Evolutionary conservation across 2,113 vertebrate genomes (phyloP).

Genomic region (Ophiodon elongatus): DNA sequence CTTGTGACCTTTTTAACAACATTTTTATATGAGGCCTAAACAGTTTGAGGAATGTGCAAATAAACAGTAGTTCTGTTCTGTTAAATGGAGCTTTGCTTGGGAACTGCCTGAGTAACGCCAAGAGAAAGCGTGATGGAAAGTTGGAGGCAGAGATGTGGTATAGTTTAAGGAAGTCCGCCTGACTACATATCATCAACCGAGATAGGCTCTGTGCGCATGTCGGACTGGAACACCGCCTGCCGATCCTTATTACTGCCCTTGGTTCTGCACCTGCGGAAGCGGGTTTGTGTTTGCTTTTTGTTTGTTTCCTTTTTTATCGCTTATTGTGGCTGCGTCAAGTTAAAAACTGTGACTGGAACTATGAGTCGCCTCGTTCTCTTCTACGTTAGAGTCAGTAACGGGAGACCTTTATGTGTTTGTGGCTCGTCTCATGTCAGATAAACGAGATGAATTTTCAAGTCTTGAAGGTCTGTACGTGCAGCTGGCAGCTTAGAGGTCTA

Average conservation of each 20-base stretch:
- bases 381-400: slow-evolving; percentile 14
- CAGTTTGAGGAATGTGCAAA: slow-evolving; percentile 37
- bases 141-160: slow-evolving; percentile 19
- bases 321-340: slow-evolving; percentile 55
- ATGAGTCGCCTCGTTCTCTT: not conserved
- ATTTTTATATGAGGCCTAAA: slow-evolving; percentile 68
- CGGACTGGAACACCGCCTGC: slow-evolving; percentile 32
- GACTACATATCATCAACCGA: slow-evolving; percentile 15
- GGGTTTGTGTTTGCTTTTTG: slow-evolving; percentile 17
- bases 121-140: slow-evolving; percentile 15
- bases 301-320: slow-evolving; percentile 47
- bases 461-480: slow-evolving; percentile 66
- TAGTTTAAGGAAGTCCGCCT: slow-evolving; percentile 38
- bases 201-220: slow-evolving; percentile 15
- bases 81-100: slow-evolving; percentile 21
- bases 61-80: slow-evolving; percentile 50
- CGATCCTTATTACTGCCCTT: slow-evolving; percentile 25
- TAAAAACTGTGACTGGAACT: slow-evolving; percentile 1
- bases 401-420: slow-evolving; percentile 42
- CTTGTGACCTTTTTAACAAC: slow-evolving; percentile 44
- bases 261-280: slow-evolving; percentile 58
- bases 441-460: slow-evolving; percentile 49
- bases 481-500: slow-evolving; percentile 70
- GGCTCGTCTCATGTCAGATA: slow-evolving; percentile 50
- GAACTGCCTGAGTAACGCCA: not conserved